Conservation (phyloP, 2,797 vertebrate genomes). For the Lacerta viridis region DNA sequence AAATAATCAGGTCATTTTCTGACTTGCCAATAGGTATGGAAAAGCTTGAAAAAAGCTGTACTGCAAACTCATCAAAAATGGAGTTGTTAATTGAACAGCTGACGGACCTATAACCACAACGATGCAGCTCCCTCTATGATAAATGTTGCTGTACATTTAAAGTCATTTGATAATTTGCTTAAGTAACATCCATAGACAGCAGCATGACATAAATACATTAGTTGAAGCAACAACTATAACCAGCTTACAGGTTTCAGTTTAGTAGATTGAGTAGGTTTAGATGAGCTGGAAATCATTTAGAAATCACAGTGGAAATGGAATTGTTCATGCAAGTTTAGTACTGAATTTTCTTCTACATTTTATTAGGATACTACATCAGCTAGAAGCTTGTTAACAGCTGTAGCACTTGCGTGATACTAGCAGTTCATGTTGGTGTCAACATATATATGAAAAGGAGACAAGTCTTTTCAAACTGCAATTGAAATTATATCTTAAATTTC, state of each 20-base stretch:
- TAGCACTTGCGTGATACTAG: background rate
- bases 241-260: constrained; percentile 46
- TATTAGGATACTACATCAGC: background rate
- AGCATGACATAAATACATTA: constrained; percentile 71
- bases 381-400: background rate
- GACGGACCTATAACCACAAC: constrained; percentile 64
- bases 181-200: constrained; percentile 74
- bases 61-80: constrained; percentile 66
- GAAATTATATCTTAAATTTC: background rate
- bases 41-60: constrained; percentile 26
- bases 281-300: constrained; percentile 60
- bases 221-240: constrained; percentile 61
- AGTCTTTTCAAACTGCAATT: background rate
- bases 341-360: constrained; percentile 5
- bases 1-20: background rate
- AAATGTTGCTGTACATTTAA: constrained; percentile 71
- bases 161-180: constrained; percentile 79
- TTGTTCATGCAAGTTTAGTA: background rate
- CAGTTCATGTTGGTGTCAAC: background rate
- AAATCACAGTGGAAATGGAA: constrained; percentile 31
- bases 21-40: constrained; percentile 7
- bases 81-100: constrained; percentile 67
- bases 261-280: constrained; percentile 52
- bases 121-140: constrained; percentile 56
- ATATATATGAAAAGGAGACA: background rate